These are phyloP conservation scores for Psylliodes chrysocephalus DNA, from an alignment of 2,888 invertebrate species.

Conservation along the genomic window DNA sequence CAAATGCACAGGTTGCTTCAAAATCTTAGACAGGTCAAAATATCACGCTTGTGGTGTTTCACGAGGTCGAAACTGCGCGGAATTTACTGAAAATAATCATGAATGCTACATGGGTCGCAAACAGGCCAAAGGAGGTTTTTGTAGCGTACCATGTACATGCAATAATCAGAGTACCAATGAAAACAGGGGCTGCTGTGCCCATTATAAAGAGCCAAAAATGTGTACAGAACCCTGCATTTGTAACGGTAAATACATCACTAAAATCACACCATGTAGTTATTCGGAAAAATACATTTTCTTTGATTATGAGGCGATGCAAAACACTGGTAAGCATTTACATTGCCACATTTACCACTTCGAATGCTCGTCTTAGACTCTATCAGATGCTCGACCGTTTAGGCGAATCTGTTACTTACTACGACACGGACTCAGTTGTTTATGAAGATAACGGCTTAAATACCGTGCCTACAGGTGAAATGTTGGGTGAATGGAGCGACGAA, in stretches of 20 bases:
- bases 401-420: too few species aligned
- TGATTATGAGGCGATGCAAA: too few species aligned
- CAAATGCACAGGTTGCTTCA: not conserved
- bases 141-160: not conserved
- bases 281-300: constrained; percentile 23
- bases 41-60: not conserved
- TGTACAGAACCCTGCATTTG: not conserved
- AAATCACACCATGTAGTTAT: constrained; percentile 9
- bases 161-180: not conserved
- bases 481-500: too few species aligned
- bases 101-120: constrained; percentile 1
- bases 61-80: not conserved
- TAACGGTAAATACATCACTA: not conserved
- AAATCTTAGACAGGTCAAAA: not conserved
- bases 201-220: not conserved
- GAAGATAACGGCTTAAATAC: too few species aligned
- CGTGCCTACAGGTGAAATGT: too few species aligned
- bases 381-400: too few species aligned
- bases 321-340: constrained; percentile 15
- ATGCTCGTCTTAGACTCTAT: too few species aligned
- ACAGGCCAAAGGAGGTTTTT: constrained; percentile 3
- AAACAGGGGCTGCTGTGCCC: not conserved
- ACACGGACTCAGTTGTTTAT: too few species aligned
- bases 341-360: too few species aligned
- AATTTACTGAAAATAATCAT: not conserved